Conservation (phyloP, 2,113 vertebrate species). For the Desmodus rotundus region DNA sequence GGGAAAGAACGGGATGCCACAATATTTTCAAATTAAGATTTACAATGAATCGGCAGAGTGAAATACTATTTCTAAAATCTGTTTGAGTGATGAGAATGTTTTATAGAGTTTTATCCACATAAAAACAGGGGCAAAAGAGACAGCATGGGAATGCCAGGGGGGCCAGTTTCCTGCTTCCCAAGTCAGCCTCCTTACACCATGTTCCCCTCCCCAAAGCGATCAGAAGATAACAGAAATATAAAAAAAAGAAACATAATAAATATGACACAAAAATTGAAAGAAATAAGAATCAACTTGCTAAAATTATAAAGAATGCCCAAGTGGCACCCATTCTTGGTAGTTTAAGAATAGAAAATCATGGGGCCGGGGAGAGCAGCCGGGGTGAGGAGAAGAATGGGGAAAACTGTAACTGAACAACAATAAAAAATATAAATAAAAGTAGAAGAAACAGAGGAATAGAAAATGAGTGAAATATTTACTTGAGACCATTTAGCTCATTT, state of each 20-base stretch:
- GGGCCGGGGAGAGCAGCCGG: too few relatives aligned
- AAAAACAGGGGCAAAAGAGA: not conserved
- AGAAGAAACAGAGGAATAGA: not conserved
- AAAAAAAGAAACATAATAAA: not conserved
- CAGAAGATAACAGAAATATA: not conserved
- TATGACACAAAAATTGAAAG: not conserved
- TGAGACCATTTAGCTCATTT: not conserved
- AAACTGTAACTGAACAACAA: too few relatives aligned
- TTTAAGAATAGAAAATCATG: not conserved
- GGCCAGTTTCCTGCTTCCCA: not conserved
- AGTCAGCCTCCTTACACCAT: not conserved
- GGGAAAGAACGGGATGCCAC: not conserved
- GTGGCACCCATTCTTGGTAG: not conserved
- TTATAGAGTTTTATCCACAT: not conserved
- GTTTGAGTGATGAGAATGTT: slow-evolving; percentile 4
- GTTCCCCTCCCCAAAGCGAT: not conserved
- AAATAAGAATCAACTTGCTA: not conserved
- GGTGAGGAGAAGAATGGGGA: too few relatives aligned
- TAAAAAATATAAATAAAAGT: too few relatives aligned
- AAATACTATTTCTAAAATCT: slow-evolving; percentile 5
- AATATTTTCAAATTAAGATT: not conserved
- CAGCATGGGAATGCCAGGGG: not conserved
- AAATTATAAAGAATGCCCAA: not conserved
- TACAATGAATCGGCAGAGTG: not conserved
- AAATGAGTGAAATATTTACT: not conserved